Evolutionary conservation across 2,113 vertebrate genomes (phyloP).

Genomic region (Cryptotis parvus): DNA sequence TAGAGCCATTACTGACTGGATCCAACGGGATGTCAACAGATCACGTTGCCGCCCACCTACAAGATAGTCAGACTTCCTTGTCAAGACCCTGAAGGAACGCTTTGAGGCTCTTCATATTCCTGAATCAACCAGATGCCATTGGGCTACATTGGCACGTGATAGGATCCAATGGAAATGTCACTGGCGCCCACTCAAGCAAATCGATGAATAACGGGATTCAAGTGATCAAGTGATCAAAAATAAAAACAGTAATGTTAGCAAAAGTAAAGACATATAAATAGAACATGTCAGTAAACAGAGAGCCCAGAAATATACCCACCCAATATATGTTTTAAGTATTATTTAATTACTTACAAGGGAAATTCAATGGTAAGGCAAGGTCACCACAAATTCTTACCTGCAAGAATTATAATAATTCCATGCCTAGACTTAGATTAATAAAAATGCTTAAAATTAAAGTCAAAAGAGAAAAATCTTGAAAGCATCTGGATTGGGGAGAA

Average conservation of each 20-base stretch:
- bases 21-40: no score
- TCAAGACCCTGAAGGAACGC: no score
- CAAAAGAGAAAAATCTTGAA: conserved; percentile 30
- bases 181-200: no score
- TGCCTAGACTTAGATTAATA: neutral
- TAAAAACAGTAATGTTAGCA: neutral
- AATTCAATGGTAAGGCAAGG: neutral
- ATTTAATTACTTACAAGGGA: neutral
- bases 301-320: neutral
- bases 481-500: neutral
- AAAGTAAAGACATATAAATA: neutral
- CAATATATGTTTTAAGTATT: neutral
- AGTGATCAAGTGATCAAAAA: no score
- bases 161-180: no score
- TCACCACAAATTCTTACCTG: neutral
- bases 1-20: no score
- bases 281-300: neutral
- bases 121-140: no score
- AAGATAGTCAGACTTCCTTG: no score
- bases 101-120: no score
- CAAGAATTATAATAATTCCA: neutral
- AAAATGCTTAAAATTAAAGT: neutral
- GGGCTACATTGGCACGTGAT: no score
- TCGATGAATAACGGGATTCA: no score
- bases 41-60: no score